Conservation (phyloP, 1,140 invertebrate genomes). For the Ruditapes philippinarum region DNA sequence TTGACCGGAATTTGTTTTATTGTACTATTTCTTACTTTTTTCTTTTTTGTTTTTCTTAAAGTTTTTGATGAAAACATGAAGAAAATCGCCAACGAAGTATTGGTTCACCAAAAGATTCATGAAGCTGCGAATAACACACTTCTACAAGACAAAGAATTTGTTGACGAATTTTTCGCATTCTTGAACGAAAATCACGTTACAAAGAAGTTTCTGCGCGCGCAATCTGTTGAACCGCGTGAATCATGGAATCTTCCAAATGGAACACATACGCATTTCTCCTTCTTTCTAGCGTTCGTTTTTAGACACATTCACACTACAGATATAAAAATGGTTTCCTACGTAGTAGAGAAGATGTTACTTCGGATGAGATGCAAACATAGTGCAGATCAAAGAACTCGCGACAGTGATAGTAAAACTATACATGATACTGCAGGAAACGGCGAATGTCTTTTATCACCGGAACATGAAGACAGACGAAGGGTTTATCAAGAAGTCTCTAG, state of each 20-base stretch:
- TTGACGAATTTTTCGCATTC: conserved; percentile 50
- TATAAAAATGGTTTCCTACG: neutral
- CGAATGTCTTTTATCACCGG: no score
- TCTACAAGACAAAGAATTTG: conserved; percentile 36
- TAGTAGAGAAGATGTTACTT: conserved; percentile 34
- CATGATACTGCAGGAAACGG: no score
- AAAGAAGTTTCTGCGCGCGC: conserved; percentile 43
- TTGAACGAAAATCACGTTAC: conserved; percentile 44
- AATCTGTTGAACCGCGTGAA: conserved; percentile 31
- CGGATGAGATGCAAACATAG: conserved; percentile 32
- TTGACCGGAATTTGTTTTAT: no score
- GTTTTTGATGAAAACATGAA: conserved; percentile 50
- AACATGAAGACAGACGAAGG: neutral
- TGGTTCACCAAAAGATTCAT: conserved; percentile 50
- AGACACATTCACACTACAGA: conserved; percentile 22
- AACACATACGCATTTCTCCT: conserved; percentile 5
- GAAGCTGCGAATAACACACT: conserved; percentile 26
- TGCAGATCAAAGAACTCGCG: neutral
- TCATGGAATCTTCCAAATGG: conserved; percentile 37
- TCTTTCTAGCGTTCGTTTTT: conserved; percentile 45
- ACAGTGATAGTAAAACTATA: no score
- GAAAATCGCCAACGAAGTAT: conserved; percentile 54
- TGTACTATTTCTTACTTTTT: no score
- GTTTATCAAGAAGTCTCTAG: neutral
- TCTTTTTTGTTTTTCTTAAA: neutral